phyloP scores from a whole-genome alignment of 92 coral and sea anemone species.

The Plumapathes pennacea region DNA sequence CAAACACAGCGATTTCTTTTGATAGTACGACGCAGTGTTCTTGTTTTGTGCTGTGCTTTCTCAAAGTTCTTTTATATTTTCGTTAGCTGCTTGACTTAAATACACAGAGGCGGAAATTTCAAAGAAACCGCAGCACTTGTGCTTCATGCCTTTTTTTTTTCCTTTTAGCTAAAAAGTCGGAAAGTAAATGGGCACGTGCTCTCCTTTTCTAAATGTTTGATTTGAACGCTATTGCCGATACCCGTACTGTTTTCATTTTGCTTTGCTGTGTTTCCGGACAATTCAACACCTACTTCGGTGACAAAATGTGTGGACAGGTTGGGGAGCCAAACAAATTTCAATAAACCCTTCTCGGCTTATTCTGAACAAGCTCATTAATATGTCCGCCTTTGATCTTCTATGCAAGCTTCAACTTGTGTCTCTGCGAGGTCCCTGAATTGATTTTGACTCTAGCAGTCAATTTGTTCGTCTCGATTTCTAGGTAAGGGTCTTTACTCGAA shows the following conservation, averaged over 20 bases:
- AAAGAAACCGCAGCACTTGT: conserved; percentile 24
- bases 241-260: conserved; percentile 53
- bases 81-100: too few relatives aligned
- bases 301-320: conserved; percentile 63
- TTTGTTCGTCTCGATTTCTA: conserved; percentile 15
- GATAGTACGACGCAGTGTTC: too few relatives aligned
- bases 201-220: conserved; percentile 5
- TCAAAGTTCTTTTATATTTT: too few relatives aligned
- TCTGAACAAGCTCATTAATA: conserved; percentile 30
- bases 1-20: too few relatives aligned
- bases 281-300: conserved; percentile 77
- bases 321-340: conserved; percentile 40
- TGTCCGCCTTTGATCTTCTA: conserved; percentile 66
- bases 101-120: too few relatives aligned
- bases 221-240: conserved; percentile 28
- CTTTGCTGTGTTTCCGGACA: conserved; percentile 61
- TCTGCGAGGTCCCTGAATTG: conserved; percentile 4
- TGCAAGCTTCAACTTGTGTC: conserved; percentile 25
- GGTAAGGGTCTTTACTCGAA: too few relatives aligned
- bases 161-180: conserved; percentile 1
- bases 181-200: conserved; percentile 59
- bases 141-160: background rate
- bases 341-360: conserved; percentile 33
- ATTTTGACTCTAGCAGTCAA: conserved; percentile 5
- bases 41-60: too few relatives aligned